A percentile compares a stretch with the other conserved stretches of the same genome.
These are phyloP conservation scores for Eupithecia pulchellata DNA, from an alignment of 2,888 invertebrate genomes.

Conservation along the genomic window DNA sequence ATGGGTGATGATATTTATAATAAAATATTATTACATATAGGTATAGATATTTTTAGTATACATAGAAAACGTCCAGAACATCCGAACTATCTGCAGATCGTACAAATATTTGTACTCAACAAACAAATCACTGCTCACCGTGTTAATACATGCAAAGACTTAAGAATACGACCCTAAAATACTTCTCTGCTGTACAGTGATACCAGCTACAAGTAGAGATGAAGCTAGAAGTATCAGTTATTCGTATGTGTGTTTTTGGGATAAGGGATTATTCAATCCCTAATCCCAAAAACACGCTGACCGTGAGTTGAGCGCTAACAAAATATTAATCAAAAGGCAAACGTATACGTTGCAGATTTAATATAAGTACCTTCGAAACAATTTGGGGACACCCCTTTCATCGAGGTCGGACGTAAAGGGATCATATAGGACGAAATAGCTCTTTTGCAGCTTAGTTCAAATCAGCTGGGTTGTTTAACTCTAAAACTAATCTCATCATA, in stretches of 20 bases:
- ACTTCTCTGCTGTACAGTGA: neutral
- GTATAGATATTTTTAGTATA: no score
- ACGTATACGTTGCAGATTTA: slow-evolving; percentile 34
- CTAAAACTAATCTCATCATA: neutral
- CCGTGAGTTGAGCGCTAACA: slow-evolving; percentile 28
- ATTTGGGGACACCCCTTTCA: slow-evolving; percentile 34
- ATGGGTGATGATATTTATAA: no score
- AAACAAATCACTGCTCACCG: no score
- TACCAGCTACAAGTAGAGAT: neutral
- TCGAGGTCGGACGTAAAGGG: slow-evolving; percentile 31
- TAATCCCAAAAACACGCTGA: slow-evolving; percentile 23
- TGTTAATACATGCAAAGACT: no score
- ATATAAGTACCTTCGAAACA: slow-evolving; percentile 38
- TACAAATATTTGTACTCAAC: no score
- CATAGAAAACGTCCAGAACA: no score
- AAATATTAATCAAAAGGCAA: slow-evolving; percentile 41
- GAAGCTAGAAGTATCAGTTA: neutral
- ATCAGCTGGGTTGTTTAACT: slow-evolving; percentile 6
- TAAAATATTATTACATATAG: no score
- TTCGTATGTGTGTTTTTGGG: neutral
- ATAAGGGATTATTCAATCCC: no score
- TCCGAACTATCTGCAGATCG: no score
- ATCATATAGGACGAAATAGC: slow-evolving; percentile 37
- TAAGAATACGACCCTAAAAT: no score
- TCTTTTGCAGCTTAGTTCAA: slow-evolving; percentile 10